Evolutionary conservation across 2,113 vertebrate species (phyloP), one percentile per base, ranked within the genome.

Genomic region (Isurus oxyrinchus): DNA sequence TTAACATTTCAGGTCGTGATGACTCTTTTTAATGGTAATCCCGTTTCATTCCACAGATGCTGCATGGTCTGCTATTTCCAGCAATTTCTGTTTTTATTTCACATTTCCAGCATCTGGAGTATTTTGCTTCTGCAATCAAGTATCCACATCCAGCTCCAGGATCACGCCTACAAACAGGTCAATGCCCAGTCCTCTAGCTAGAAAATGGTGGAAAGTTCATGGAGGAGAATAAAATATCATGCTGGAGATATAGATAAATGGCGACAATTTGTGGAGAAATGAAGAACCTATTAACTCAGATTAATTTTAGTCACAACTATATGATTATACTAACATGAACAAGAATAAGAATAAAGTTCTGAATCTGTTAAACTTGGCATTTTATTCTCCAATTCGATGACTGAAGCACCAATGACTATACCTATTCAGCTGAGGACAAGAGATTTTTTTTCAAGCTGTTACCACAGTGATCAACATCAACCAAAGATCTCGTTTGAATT

Each of bases 391-490:
- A 49, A 72, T 35, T 53, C 25, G 13, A 95, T 67, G 61, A 95
- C 49, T 49, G 66, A 72, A 72, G 44, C 94, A 95, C 67, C 6
- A 10, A 31, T 69, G 35, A 31, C 3, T 2, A 40, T 94, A 13
- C 13, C 87, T 67, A 94, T 69, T 40, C 40, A 44, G 19, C 19
- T 66, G 6, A 25, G 7, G n/a, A 31, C 61, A 49, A 67, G 63
- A 23, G 40, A 95, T 25, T 6, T 49, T 69, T 57, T 49, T 25
- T 95, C 49, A 40, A 35, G 16, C 21, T 25, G 93, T 95, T 95
- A 69, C 63, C 23, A 69, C 8, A 95, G 94, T 69, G 63, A 69
- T 61, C 88, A 93, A 95, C 25, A 69, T 61, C 88, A 93, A 95
- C 25, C 53, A 55, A 72, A 76, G 44, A 53, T 76, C 25, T 95